Evolutionary conservation across 2,797 vertebrate genomes (phyloP).

Genomic region (Scarus forsteni): DNA sequence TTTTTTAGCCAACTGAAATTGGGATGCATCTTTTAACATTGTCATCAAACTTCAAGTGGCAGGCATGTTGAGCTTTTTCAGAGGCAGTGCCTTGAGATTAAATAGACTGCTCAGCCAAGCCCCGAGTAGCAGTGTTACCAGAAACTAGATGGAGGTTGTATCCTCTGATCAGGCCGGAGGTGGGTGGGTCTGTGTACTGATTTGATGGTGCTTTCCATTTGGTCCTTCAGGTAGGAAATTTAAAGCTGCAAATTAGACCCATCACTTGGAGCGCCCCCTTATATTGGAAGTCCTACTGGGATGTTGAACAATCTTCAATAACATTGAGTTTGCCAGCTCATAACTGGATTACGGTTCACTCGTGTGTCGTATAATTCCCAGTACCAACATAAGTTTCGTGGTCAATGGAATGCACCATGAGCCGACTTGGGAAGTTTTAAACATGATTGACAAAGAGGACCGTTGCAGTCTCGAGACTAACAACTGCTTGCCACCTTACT

Average conservation of each 20-base stretch:
- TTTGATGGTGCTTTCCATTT: too few species aligned
- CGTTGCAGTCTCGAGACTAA: slow-evolving; percentile 25
- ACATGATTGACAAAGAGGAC: slow-evolving; percentile 26
- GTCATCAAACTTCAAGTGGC: slow-evolving; percentile 10
- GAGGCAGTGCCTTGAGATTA: slow-evolving; percentile 48
- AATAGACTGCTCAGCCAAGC: slow-evolving; percentile 19
- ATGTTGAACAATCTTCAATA: too few species aligned
- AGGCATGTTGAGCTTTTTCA: slow-evolving; percentile 10
- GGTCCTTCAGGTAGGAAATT: too few species aligned
- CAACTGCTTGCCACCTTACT: slow-evolving; percentile 63
- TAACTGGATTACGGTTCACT: too few species aligned
- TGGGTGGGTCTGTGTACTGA: neutral
- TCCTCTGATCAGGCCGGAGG: slow-evolving; percentile 7
- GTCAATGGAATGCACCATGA: neutral
- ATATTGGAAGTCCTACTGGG: too few species aligned
- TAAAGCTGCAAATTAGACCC: too few species aligned
- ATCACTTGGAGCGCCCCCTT: too few species aligned
- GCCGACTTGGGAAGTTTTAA: slow-evolving; percentile 46
- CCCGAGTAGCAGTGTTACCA: slow-evolving; percentile 28
- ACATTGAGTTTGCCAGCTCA: too few species aligned
- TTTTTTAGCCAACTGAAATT: slow-evolving; percentile 58
- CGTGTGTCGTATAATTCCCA: too few species aligned
- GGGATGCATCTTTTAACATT: slow-evolving; percentile 1
- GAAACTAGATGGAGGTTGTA: slow-evolving; percentile 29
- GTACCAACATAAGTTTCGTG: too few species aligned